Percentiles rank a stretch among this genome's conserved stretches.
These are phyloP conservation scores for Raillietiella orientalis DNA, from an alignment of 2,888 invertebrate species.

Conservation along the genomic window DNA sequence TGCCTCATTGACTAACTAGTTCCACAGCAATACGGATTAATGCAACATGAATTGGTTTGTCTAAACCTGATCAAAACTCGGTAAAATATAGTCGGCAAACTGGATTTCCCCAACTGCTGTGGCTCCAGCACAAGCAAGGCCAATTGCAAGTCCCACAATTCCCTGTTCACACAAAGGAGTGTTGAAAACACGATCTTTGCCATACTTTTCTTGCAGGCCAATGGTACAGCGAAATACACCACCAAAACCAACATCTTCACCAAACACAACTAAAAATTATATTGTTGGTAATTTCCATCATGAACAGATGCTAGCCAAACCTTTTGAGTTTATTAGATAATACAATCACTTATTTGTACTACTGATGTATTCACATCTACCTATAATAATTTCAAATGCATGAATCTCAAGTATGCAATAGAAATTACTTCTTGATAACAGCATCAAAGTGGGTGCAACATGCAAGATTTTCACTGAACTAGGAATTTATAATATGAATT, in stretches of 20 bases:
- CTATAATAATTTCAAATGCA: too few relatives aligned
- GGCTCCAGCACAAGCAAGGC: slow-evolving; percentile 54
- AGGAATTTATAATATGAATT: too few relatives aligned
- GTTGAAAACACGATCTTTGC: slow-evolving; percentile 76
- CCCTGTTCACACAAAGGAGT: slow-evolving; percentile 88
- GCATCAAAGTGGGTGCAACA: too few relatives aligned
- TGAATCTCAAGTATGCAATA: too few relatives aligned
- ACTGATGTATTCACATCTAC: too few relatives aligned
- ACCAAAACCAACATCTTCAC: slow-evolving; percentile 94
- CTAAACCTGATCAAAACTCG: slow-evolving; percentile 95
- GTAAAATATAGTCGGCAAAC: slow-evolving; percentile 96
- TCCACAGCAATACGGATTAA: background rate
- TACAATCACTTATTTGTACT: too few relatives aligned
- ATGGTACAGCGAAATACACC: slow-evolving; percentile 90
- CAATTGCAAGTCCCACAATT: slow-evolving; percentile 89
- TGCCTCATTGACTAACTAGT: slow-evolving; percentile 29
- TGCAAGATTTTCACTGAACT: too few relatives aligned
- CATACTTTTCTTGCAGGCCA: slow-evolving; percentile 71
- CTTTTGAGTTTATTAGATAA: too few relatives aligned
- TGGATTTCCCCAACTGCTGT: slow-evolving; percentile 96
- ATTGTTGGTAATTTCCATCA: too few relatives aligned
- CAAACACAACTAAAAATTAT: slow-evolving; percentile 34
- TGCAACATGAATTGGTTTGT: too few relatives aligned
- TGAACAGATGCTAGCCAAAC: too few relatives aligned
- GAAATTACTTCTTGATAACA: too few relatives aligned